These are phyloP conservation scores for Salvelinus fontinalis DNA, from an alignment of 2,113 vertebrate genomes.

Conservation along the genomic window DNA sequence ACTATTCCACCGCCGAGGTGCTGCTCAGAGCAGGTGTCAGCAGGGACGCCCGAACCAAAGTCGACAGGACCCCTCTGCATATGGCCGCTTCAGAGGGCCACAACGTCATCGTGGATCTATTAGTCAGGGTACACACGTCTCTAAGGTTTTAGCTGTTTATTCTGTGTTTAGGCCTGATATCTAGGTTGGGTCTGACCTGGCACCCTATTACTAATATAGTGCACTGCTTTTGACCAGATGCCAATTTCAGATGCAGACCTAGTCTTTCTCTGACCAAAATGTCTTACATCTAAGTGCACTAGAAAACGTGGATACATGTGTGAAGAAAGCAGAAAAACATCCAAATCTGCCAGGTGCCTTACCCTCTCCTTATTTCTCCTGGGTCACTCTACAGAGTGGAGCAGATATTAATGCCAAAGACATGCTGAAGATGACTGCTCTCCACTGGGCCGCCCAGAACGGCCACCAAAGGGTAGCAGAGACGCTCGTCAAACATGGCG, in stretches of 20 bases:
- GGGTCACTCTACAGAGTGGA: conserved; percentile 76
- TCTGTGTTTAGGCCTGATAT: too few relatives aligned
- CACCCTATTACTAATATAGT: too few relatives aligned
- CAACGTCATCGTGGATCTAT: conserved; percentile 82
- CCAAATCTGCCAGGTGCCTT: too few relatives aligned
- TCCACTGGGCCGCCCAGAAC: conserved; percentile 91
- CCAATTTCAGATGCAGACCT: too few relatives aligned
- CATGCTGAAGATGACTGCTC: conserved; percentile 94
- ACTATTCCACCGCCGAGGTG: conserved; percentile 90
- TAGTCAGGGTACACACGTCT: conserved; percentile 79
- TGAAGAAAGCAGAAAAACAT: too few relatives aligned
- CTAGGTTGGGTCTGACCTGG: too few relatives aligned
- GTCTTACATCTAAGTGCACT: too few relatives aligned
- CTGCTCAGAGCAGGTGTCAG: conserved; percentile 90
- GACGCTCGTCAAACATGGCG: conserved; percentile 83
- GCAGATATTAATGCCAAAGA: conserved; percentile 94
- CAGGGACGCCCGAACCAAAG: conserved; percentile 92
- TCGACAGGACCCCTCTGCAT: conserved; percentile 90
- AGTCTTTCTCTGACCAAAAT: too few relatives aligned
- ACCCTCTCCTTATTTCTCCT: background rate
- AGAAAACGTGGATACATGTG: too few relatives aligned
- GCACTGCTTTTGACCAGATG: too few relatives aligned
- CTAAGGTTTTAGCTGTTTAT: too few relatives aligned
- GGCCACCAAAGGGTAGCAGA: conserved; percentile 80
- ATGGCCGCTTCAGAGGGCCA: conserved; percentile 91